These are phyloP conservation scores for Parauchenoglanis ngamensis DNA, from an alignment of 2,797 vertebrate genomes.

Conservation along the genomic window DNA sequence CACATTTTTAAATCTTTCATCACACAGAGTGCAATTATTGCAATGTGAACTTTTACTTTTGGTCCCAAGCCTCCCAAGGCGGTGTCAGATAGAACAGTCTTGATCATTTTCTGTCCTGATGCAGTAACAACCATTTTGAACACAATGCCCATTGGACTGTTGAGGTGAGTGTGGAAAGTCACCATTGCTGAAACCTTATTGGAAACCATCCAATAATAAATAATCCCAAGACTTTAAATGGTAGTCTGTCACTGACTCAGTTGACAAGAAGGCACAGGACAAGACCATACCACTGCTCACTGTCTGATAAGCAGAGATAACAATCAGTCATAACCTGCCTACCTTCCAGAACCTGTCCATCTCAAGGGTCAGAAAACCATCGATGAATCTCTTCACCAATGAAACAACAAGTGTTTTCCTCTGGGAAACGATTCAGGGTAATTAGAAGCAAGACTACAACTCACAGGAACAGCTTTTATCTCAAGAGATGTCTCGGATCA, in stretches of 20 bases:
- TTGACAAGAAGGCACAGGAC: background rate
- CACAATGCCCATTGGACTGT: background rate
- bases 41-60: background rate
- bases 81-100: background rate
- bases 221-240: background rate
- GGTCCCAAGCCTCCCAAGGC: background rate
- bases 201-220: slow-evolving; percentile 2
- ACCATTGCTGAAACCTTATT: background rate
- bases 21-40: background rate
- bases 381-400: background rate
- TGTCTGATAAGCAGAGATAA: slow-evolving; percentile 4
- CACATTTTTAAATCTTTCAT: background rate
- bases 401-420: background rate
- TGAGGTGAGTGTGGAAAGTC: background rate
- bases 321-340: background rate
- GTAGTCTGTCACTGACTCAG: background rate
- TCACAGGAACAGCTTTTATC: background rate
- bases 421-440: background rate
- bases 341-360: background rate
- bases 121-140: background rate
- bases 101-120: background rate
- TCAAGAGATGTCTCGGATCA: background rate
- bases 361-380: background rate
- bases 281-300: background rate
- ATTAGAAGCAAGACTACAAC: background rate